These are phyloP conservation scores for Discoglossus pictus DNA, from an alignment of 2,797 vertebrate species.

Conservation along the genomic window DNA sequence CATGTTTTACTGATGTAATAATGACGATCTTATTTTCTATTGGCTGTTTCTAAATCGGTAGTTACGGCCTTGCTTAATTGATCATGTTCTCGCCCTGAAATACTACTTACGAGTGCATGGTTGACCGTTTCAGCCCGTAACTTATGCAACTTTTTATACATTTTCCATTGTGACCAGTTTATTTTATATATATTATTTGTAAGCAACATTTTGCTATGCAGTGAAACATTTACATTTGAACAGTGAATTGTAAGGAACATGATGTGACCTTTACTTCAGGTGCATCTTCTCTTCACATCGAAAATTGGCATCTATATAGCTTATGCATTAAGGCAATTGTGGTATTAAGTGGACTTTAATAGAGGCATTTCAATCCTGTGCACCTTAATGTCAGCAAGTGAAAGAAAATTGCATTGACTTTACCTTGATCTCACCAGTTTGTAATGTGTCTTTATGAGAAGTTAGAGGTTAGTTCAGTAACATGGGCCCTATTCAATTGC, in stretches of 20 bases:
- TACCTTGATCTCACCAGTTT: constrained; percentile 22
- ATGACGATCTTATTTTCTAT: too few species aligned
- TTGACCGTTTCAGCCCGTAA: too few species aligned
- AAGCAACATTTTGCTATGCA: constrained; percentile 3
- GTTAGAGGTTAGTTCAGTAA: neutral
- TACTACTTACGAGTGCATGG: too few species aligned
- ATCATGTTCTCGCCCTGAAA: too few species aligned
- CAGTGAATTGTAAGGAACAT: constrained; percentile 29
- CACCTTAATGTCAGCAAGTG: constrained; percentile 23
- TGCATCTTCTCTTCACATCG: constrained; percentile 14
- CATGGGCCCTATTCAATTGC: too few species aligned
- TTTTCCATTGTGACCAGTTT: constrained; percentile 15
- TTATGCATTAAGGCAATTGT: constrained; percentile 39
- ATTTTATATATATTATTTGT: too few species aligned
- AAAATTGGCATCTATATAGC: too few species aligned
- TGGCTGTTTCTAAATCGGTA: too few species aligned
- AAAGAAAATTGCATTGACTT: constrained; percentile 17
- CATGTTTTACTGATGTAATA: too few species aligned
- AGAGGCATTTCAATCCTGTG: constrained; percentile 33
- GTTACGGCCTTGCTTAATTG: too few species aligned
- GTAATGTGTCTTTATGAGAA: constrained; percentile 14
- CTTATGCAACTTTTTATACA: constrained; percentile 2
- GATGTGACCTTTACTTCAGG: constrained; percentile 31
- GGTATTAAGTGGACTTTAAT: constrained; percentile 27
- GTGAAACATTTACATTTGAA: constrained; percentile 3